Conservation (phyloP, 2,888 invertebrate species). For the Mythimna pallens region DNA sequence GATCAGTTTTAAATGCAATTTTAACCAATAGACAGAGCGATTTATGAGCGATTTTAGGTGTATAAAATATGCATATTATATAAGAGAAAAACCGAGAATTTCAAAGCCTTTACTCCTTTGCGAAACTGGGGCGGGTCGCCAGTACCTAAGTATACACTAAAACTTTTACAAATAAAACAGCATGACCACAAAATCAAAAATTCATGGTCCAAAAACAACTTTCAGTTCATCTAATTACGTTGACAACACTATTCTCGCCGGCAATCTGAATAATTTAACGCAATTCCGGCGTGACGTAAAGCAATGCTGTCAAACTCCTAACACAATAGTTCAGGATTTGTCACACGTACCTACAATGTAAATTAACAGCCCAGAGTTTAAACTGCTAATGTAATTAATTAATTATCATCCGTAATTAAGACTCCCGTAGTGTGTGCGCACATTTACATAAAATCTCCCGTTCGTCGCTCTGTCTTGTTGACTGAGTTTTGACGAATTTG, state of each 20-base stretch:
- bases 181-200: constrained; percentile 1
- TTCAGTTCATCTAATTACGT: constrained; percentile 35
- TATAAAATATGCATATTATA: no score
- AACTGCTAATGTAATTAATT: constrained; percentile 73
- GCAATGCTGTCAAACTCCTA: constrained; percentile 46
- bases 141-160: neutral
- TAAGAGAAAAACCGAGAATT: no score
- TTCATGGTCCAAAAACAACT: constrained; percentile 20
- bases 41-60: no score
- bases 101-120: no score
- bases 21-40: no score
- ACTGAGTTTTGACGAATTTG: constrained; percentile 54
- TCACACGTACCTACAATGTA: constrained; percentile 57
- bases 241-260: constrained; percentile 38
- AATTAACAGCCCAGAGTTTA: constrained; percentile 67
- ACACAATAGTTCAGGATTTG: constrained; percentile 62
- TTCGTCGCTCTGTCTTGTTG: constrained; percentile 43
- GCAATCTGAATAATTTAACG: constrained; percentile 60
- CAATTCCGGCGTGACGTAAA: constrained; percentile 44
- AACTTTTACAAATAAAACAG: neutral
- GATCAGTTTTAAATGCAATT: no score
- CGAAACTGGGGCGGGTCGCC: no score
- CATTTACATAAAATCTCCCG: constrained; percentile 63
- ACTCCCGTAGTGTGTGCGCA: constrained; percentile 64
- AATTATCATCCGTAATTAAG: constrained; percentile 76